Conservation (phyloP, 2,888 invertebrate species). For the Anagyrus pseudococci region DNA sequence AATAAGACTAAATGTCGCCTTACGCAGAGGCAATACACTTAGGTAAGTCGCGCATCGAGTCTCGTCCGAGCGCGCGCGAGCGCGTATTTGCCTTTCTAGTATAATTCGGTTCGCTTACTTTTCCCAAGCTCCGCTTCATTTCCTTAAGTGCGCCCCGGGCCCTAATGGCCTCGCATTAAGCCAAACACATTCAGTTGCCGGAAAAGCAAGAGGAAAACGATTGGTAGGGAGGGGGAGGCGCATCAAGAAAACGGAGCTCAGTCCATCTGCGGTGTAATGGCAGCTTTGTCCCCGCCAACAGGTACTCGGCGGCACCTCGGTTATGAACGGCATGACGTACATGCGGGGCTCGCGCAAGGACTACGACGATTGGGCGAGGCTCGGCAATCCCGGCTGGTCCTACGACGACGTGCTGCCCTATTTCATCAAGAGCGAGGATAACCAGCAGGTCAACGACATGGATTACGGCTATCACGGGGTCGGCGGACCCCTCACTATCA, state of each 20-base stretch:
- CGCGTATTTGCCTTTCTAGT: no score
- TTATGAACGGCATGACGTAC: constrained; percentile 96
- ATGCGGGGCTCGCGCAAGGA: constrained; percentile 87
- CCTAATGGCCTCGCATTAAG: no score
- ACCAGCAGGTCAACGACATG: constrained; percentile 73
- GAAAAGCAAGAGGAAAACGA: no score
- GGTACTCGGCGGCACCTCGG: constrained; percentile 91
- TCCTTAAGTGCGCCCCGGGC: no score
- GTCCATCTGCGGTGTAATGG: no score
- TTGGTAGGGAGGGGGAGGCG: no score
- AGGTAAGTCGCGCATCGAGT: no score
- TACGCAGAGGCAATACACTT: neutral
- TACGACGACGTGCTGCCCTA: constrained; percentile 90
- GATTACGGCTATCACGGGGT: constrained; percentile 79
- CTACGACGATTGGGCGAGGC: constrained; percentile 85
- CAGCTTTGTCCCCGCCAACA: constrained; percentile 46
- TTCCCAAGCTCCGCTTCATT: no score
- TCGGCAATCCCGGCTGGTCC: constrained; percentile 88
- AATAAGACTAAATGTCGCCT: neutral
- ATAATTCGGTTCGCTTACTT: no score
- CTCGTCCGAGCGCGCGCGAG: no score
- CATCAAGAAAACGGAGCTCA: no score
- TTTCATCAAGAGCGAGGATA: constrained; percentile 87
- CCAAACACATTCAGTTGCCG: no score
- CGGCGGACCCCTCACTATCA: constrained; percentile 80